Conservation (phyloP, 2,888 invertebrate species). For the Eilema caniola region DNA sequence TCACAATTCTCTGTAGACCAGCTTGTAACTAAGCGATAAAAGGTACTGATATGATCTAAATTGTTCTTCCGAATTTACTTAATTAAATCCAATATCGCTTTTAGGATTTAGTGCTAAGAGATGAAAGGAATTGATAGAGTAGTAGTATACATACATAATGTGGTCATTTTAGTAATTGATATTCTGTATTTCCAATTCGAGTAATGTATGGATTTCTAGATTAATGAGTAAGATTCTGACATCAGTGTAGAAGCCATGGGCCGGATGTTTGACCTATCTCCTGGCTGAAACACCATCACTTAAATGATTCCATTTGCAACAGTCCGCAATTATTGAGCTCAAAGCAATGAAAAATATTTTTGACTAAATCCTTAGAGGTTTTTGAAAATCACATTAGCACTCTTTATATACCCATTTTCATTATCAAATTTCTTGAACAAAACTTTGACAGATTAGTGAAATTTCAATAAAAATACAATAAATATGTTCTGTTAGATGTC, state of each 20-base stretch:
- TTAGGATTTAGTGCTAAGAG: background rate
- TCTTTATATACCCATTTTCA: background rate
- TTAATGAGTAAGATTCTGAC: background rate
- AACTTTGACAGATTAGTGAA: background rate
- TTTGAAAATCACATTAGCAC: too few relatives aligned
- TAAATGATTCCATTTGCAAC: too few relatives aligned
- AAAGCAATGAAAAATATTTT: too few relatives aligned
- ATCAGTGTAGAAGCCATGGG: background rate
- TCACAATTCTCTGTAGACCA: constrained; percentile 48
- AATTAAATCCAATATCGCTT: background rate
- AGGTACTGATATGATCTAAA: constrained; percentile 9
- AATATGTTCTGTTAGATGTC: background rate
- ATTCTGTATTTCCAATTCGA: background rate
- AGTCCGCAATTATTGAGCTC: too few relatives aligned
- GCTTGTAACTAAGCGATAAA: constrained; percentile 13
- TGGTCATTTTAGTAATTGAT: background rate
- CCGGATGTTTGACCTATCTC: too few relatives aligned
- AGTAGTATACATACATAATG: background rate
- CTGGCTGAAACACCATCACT: too few relatives aligned
- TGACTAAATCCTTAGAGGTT: too few relatives aligned
- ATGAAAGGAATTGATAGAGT: background rate
- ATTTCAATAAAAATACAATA: background rate
- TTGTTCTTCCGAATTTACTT: constrained; percentile 2
- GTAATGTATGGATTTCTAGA: background rate
- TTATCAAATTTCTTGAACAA: background rate